Percentiles rank a stretch among this genome's conserved stretches.
Conservation (phyloP, 1,140 invertebrate genomes). For the Drosophila pectinifera region DNA sequence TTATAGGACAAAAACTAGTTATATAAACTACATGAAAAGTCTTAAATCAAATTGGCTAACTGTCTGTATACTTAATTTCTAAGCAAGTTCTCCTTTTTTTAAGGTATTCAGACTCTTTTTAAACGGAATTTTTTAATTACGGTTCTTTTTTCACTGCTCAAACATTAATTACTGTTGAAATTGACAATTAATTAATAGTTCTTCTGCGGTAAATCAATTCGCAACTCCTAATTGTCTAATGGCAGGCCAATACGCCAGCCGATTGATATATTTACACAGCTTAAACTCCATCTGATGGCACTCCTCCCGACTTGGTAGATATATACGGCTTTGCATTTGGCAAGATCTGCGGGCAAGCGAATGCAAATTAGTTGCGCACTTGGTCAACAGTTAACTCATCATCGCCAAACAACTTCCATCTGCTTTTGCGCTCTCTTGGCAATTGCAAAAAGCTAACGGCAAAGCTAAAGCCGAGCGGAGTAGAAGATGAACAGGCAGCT, state of each 20-base stretch:
- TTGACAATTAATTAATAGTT: neutral
- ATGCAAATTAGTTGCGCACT: constrained; percentile 79
- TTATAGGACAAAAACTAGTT: too few species aligned
- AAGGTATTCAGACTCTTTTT: neutral
- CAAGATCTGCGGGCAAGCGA: constrained; percentile 48
- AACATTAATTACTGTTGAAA: neutral
- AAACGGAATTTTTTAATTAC: neutral
- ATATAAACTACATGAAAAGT: too few species aligned
- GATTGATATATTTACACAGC: constrained; percentile 31
- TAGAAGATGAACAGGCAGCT: constrained; percentile 11
- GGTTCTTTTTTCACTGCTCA: neutral
- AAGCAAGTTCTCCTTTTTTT: too few species aligned
- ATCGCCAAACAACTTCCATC: constrained; percentile 50
- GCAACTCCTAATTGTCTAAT: neutral
- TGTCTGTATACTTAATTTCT: too few species aligned
- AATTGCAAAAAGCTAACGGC: constrained; percentile 45
- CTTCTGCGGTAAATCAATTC: constrained; percentile 8
- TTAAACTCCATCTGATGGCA: constrained; percentile 1
- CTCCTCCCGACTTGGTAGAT: neutral
- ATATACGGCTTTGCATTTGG: constrained; percentile 24
- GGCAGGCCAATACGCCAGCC: neutral
- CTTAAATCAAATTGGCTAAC: too few species aligned
- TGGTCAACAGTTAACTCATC: constrained; percentile 77
- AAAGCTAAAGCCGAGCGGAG: constrained; percentile 41
- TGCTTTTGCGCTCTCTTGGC: constrained; percentile 12